These are phyloP conservation scores for Andrena marginata DNA, from an alignment of 2,888 invertebrate species.

Conservation along the genomic window DNA sequence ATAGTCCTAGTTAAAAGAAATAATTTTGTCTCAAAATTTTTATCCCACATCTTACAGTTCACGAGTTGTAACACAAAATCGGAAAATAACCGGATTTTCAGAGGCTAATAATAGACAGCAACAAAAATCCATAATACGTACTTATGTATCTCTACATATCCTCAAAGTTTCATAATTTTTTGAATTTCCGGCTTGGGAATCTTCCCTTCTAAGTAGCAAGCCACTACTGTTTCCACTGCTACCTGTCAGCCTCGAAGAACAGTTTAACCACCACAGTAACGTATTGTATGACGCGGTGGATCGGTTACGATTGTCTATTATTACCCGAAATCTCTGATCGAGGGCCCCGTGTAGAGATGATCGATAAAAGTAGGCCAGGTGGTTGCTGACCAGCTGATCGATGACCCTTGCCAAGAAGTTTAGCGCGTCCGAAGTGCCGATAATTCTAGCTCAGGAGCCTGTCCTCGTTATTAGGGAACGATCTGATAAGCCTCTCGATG, in stretches of 20 bases:
- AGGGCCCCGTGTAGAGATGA: conserved; percentile 62
- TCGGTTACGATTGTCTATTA: conserved; percentile 66
- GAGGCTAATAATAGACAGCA: too few species aligned
- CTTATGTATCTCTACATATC: too few species aligned
- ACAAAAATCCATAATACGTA: too few species aligned
- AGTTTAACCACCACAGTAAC: background rate
- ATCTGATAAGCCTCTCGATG: conserved; percentile 59
- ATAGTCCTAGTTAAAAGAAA: too few species aligned
- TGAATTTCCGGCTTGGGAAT: too few species aligned
- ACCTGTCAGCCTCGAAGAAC: conserved; percentile 2
- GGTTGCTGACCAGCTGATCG: conserved; percentile 77
- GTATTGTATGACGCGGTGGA: conserved; percentile 12
- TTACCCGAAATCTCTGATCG: conserved; percentile 72
- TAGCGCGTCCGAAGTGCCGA: conserved; percentile 79
- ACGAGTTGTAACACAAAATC: too few species aligned
- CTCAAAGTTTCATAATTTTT: too few species aligned
- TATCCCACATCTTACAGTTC: too few species aligned
- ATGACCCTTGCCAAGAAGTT: conserved; percentile 76
- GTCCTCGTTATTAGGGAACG: conserved; percentile 73
- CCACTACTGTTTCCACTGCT: background rate
- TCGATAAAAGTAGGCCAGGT: conserved; percentile 79
- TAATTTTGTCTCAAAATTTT: too few species aligned
- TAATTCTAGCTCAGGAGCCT: conserved; percentile 73
- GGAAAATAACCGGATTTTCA: too few species aligned
- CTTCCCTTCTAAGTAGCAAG: background rate